Percentiles rank a stretch among this genome's conserved stretches.
These are phyloP conservation scores for Porites australiensis DNA, from an alignment of 64 coral and sea anemone species.

Conservation along the genomic window DNA sequence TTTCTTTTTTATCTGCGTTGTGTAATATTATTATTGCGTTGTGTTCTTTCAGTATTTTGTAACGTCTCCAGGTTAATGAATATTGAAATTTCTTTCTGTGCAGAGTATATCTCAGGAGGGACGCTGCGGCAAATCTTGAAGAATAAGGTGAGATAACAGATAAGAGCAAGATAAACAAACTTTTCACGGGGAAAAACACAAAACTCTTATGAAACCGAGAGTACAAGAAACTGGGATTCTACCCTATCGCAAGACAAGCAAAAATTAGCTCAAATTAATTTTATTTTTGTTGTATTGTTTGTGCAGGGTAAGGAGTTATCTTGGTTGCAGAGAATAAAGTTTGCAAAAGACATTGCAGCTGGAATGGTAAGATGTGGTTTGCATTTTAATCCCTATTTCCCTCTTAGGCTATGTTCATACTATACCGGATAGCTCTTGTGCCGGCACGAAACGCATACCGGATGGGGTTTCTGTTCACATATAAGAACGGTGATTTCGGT, in stretches of 20 bases:
- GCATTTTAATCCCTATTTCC: not conserved
- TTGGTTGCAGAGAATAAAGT: slow-evolving; percentile 93
- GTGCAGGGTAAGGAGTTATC: slow-evolving; percentile 70
- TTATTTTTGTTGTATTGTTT: not conserved
- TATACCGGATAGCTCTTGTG: too few relatives aligned
- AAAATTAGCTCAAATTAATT: too few relatives aligned
- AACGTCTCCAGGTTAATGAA: not conserved
- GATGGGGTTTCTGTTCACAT: too few relatives aligned
- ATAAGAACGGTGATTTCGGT: too few relatives aligned
- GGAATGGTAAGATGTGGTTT: slow-evolving; percentile 85
- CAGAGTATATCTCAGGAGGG: slow-evolving; percentile 95
- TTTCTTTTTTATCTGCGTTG: too few relatives aligned
- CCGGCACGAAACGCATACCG: too few relatives aligned
- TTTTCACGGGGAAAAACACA: not conserved
- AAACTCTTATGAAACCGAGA: too few relatives aligned
- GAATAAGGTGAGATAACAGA: slow-evolving; percentile 56
- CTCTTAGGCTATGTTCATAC: too few relatives aligned
- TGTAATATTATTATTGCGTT: too few relatives aligned
- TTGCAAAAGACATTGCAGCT: slow-evolving; percentile 92
- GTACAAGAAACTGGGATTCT: too few relatives aligned
- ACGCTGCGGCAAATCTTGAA: slow-evolving; percentile 83
- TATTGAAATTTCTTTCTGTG: not conserved
- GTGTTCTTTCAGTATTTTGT: too few relatives aligned
- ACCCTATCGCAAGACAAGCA: too few relatives aligned
- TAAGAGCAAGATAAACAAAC: not conserved